Evolutionary conservation across 1,140 invertebrate species (phyloP), one percentile per base, ranked within the genome.

Genomic region (Drosophila yakuba): DNA sequence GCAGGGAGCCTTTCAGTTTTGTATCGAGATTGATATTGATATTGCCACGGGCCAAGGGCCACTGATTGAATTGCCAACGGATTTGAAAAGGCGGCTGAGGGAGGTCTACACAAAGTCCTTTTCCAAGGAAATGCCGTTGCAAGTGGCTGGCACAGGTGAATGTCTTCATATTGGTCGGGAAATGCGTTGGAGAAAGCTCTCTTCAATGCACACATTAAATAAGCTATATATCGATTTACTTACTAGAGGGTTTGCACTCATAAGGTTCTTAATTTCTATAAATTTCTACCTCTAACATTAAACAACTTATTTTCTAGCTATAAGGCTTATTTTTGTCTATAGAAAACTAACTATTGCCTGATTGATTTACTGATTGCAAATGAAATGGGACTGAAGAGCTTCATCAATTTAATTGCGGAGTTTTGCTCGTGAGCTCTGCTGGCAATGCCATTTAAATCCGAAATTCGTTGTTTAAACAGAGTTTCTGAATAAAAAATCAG

Each of bases 1-100:
- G 51, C 69, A 77, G 43, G 50, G 68, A 50, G 54, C 36, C 58
- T 71, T 72, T 71, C 66, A 35, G 54, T 68, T 69, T 69, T 56
- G 20, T 35, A 71, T 71, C 28, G 64, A 51, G 41, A 66, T 67
- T 67, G 36, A 67, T 25, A 62, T 66, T 66, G 48, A 45, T 69
- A 57, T 57, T 71, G 67, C 51, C 25, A 44, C 4, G 36, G 67
- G 67, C 51, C 25, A 44, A 2, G 36, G 67, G n/a, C 48, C 3
- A 11, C 59, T 62, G 59, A 54, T 62, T 62, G 59, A 48, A 58
- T 58, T 38, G 54, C 47, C 25, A 20, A 23, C 12, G 32, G 55
- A 66, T 48, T 48, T 59, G 15, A 25, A 36, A 32, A 17, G 45
- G 45, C 25, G 11, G 7, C 20, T n/a, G 14, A 7, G 17, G 17